Conservation (phyloP, 2,888 invertebrate genomes). For the Cancer borealis region DNA sequence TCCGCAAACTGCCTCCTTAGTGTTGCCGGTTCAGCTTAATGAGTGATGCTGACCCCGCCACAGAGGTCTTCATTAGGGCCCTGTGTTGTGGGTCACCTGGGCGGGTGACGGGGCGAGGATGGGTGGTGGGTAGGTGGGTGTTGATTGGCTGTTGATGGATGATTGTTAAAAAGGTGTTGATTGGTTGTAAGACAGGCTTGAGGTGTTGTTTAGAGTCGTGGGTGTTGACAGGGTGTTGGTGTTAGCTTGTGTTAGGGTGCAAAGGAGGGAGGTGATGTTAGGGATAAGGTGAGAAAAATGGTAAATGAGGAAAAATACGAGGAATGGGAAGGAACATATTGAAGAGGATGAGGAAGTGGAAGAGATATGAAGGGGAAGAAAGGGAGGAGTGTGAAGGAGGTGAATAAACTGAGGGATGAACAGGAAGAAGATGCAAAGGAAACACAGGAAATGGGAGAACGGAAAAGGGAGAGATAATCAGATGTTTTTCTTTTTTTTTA, state of each 20-base stretch:
- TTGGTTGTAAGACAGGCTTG: background rate
- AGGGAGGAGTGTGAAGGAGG: background rate
- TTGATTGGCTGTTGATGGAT: background rate
- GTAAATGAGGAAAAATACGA: too few relatives aligned
- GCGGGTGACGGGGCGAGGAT: background rate
- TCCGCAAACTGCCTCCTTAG: background rate
- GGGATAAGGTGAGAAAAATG: too few relatives aligned
- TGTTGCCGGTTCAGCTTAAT: conserved; percentile 4
- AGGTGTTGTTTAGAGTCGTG: background rate
- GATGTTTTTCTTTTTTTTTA: too few relatives aligned
- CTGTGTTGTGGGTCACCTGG: background rate
- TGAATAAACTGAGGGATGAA: background rate
- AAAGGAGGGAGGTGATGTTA: too few relatives aligned
- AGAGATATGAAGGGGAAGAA: background rate
- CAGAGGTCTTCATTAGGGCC: background rate
- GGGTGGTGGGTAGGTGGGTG: background rate
- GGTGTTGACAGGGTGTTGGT: background rate
- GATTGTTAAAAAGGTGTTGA: background rate
- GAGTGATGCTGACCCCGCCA: conserved; percentile 25
- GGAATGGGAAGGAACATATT: background rate
- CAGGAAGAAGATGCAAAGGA: background rate
- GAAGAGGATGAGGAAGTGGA: background rate
- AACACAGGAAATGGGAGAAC: background rate
- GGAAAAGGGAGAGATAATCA: background rate
- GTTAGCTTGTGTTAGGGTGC: background rate